Conservation (phyloP, 2,797 vertebrate species). For the Anableps anableps region DNA sequence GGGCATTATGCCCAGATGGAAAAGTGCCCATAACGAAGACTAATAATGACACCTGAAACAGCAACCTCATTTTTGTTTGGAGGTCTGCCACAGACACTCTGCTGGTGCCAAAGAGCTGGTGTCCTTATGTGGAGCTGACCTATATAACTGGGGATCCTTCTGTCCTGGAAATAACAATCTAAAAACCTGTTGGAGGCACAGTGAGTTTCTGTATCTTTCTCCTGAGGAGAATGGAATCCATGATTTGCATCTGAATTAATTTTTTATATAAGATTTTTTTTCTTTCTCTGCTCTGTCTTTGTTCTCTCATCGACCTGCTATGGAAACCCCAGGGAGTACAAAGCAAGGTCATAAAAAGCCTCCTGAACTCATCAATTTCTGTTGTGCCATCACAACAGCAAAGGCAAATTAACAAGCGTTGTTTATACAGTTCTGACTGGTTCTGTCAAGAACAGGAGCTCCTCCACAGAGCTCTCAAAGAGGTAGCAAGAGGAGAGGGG, state of each 20-base stretch:
- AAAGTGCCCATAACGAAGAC: conserved; percentile 49
- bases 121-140: conserved; percentile 62
- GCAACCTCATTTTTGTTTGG: conserved; percentile 64
- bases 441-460: neutral
- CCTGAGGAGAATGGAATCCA: conserved; percentile 3
- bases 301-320: conserved; percentile 27
- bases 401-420: conserved; percentile 16
- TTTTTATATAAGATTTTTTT: conserved; percentile 26
- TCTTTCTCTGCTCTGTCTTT: neutral
- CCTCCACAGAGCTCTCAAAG: neutral
- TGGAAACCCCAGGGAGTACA: conserved; percentile 40
- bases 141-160: conserved; percentile 52
- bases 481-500: neutral
- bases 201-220: conserved; percentile 13
- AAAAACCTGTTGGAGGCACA: conserved; percentile 45
- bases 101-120: conserved; percentile 68
- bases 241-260: conserved; percentile 47
- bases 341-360: conserved; percentile 68
- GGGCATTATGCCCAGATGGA: conserved; percentile 57
- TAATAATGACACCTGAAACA: conserved; percentile 55
- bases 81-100: conserved; percentile 60
- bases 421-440: conserved; percentile 2
- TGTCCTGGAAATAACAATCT: conserved; percentile 49
- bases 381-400: conserved; percentile 15
- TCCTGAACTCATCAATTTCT: conserved; percentile 34